Evolutionary conservation across 2,888 invertebrate genomes (phyloP), one percentile per base, ranked within the genome.

Genomic region (Dendrolimus houi): DNA sequence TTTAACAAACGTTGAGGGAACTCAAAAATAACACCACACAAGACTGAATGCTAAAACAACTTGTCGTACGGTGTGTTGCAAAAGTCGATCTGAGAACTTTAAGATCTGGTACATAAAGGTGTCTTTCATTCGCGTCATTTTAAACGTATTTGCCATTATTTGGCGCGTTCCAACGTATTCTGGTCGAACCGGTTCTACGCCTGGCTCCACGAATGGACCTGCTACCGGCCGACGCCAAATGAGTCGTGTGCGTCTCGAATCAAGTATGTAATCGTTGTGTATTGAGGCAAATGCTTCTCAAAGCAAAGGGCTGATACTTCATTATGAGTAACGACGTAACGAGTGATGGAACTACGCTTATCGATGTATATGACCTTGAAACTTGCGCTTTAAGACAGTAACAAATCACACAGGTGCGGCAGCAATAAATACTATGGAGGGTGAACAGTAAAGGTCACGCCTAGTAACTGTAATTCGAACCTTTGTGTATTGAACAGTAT

Each of bases 101-200:
- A 79, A 62, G 57, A 17, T 47, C 58, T 61, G 59, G 58, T 53
- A 1, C 55, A 65, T 74, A 81, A 69, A 73, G 77, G 66, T 68
- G 73, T 73, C 71, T 76, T 73, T 83, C 64, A 75, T 65, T 58
- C 68, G 66, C 60, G 60, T 63, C 58, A 61, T 66, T 65, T 62
- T 60, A 59, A 61, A 63, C 67, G 61, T 66, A 69, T 77, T 76
- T 72, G 75, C 74, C 75, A 83, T 83, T 79, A 83, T 83, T 83
- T 79, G 76, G 78, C 75, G 78, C 77, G 77, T 77, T 77, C 75
- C 79, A 74, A 78, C 70, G 80, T 79, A 80, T 86, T 87, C 87
- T 87, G 77, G 89, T 88, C 81, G 75, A 77, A 89, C 89, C 89
- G 89, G 89, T 89, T 88, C 71, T 69, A 65, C 68, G 81, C 68